These are phyloP conservation scores for Embiotoca jacksoni DNA, from an alignment of 2,113 vertebrate species.

Conservation along the genomic window DNA sequence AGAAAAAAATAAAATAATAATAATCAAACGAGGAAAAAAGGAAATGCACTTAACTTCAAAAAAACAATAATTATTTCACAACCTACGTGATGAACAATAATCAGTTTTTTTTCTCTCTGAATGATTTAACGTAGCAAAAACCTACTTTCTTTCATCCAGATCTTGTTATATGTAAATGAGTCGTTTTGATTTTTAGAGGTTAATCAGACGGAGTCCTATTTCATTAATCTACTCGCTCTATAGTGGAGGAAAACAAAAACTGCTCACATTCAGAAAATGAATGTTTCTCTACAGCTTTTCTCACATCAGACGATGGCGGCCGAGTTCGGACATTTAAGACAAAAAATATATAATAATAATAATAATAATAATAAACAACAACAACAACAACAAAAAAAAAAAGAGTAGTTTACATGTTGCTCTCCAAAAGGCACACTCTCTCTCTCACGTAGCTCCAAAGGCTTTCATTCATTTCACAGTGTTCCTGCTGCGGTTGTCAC, in stretches of 20 bases:
- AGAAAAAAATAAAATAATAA: constrained; percentile 31
- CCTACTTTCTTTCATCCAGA: constrained; percentile 70
- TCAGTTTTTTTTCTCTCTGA: constrained; percentile 45
- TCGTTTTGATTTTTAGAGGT: constrained; percentile 25
- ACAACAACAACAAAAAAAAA: neutral
- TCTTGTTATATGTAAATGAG: constrained; percentile 23
- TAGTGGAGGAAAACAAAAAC: neutral
- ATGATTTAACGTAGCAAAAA: constrained; percentile 48
- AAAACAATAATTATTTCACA: constrained; percentile 50
- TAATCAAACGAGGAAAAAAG: constrained; percentile 25
- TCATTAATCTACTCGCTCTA: constrained; percentile 1
- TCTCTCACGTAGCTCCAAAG: constrained; percentile 20
- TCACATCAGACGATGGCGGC: neutral
- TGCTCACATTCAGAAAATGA: constrained; percentile 8
- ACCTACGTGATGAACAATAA: constrained; percentile 64
- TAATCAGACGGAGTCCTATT: constrained; percentile 20
- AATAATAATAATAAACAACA: too few species aligned
- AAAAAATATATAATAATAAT: neutral
- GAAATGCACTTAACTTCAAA: constrained; percentile 33
- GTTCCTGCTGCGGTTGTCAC: constrained; percentile 29
- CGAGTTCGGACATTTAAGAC: constrained; percentile 18
- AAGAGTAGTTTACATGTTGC: neutral
- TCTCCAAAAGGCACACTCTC: constrained; percentile 31
- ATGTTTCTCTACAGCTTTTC: constrained; percentile 23
- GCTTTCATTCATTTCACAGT: constrained; percentile 22